Evolutionary conservation across 2,113 vertebrate species (phyloP).

Genomic region (Thalassarche chlororhynchos): DNA sequence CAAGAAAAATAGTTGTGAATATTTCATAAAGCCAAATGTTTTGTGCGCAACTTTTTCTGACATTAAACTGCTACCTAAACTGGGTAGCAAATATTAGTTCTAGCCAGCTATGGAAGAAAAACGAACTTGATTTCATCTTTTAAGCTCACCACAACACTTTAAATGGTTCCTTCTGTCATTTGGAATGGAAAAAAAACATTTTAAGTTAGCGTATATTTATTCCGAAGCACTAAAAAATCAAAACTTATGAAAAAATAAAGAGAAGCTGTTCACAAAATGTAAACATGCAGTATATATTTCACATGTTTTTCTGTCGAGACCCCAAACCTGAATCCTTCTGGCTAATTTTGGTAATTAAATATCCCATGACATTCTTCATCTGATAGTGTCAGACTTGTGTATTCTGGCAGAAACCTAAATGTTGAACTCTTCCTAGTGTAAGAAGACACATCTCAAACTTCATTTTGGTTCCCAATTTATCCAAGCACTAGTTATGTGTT

Average conservation of each 20-base stretch:
- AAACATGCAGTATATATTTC: not conserved
- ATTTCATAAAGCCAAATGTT: constrained; percentile 18
- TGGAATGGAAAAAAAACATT: not conserved
- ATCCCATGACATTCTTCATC: constrained; percentile 21
- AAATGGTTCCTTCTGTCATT: constrained; percentile 51
- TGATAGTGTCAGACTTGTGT: constrained; percentile 49
- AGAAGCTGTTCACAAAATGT: constrained; percentile 29
- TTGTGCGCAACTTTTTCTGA: not conserved
- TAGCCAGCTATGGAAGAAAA: constrained; percentile 44
- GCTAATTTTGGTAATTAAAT: constrained; percentile 53
- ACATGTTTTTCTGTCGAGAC: constrained; percentile 7
- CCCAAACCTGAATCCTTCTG: not conserved
- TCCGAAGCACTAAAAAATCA: constrained; percentile 17
- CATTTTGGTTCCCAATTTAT: constrained; percentile 17
- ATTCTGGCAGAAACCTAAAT: constrained; percentile 37
- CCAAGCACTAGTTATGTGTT: not conserved
- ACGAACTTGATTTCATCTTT: constrained; percentile 1
- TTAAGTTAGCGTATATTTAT: constrained; percentile 9
- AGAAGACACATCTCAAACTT: constrained; percentile 37
- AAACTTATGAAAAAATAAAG: constrained; percentile 32
- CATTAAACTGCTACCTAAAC: constrained; percentile 34
- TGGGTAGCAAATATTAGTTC: constrained; percentile 53
- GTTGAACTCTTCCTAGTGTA: constrained; percentile 24
- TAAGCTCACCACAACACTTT: constrained; percentile 37
- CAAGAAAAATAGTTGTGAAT: constrained; percentile 15